Evolutionary conservation across 2,888 invertebrate genomes (phyloP), one percentile per base, ranked within the genome.

Genomic region (Acronicta aceris): DNA sequence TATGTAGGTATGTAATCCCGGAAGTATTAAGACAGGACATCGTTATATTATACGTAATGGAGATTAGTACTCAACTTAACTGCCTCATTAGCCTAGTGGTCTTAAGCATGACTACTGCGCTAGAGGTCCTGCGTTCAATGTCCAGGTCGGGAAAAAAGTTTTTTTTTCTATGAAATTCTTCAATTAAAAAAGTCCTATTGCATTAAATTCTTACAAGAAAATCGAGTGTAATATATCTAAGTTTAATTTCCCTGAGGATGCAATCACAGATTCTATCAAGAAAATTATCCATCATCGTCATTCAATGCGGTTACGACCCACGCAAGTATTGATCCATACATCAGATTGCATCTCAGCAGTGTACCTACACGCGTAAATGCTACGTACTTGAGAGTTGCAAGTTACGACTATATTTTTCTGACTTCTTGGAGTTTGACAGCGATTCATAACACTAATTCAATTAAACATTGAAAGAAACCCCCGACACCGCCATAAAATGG

Each of bases 261-360:
- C 38, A 38, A 38, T 38, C n/a, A 38, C n/a, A 38, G 38, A n/a
- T 38, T 5, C 6, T n/a, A 38, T 38, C 38, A 38, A 38, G 38
- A 38, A 38, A n/a, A n/a, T 38, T 38, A 38, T 38, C 38, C n/a
- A 38, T 38, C 38, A n/a, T 38, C 38, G 38, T 38, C n/a, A 38
- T 36, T 13, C 36, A 36, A n/a, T 38, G 38, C 38, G 38, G 38
- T 38, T 38, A 6, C 38, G 2, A 7, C 38, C 38, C 38, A 38
- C 38, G 38, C 38, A 38, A 13, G 38, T 38, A 38, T 38, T 7
- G 38, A 38, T n/a, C 38, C 38, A 36, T 36, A 13, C 36, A n/a
- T 38, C n/a, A 38, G 38, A 38, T 38, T 38, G 38, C 38, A 38
- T 38, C 38, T 38, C 6, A 6, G n/a, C 38, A n/a, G 2, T 38